Percentiles rank a stretch among this genome's conserved stretches.
Conservation (phyloP, 2,113 vertebrate species). For the Thinocorus orbignyianus region DNA sequence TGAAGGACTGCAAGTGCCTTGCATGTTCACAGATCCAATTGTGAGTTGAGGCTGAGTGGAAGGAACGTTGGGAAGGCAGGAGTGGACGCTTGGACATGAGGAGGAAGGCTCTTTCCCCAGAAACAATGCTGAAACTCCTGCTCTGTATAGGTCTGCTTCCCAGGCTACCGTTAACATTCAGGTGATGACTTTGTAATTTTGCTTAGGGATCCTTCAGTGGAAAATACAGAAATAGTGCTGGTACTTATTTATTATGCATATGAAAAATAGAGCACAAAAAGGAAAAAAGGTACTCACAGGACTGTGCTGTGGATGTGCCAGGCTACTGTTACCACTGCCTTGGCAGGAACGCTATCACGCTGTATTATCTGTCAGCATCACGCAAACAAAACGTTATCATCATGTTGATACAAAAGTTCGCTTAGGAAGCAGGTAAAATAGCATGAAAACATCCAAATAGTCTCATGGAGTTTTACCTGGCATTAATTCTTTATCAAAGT, state of each 20-base stretch:
- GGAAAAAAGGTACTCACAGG: conserved; percentile 13
- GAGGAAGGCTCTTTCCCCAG: not conserved
- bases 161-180: not conserved
- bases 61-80: not conserved
- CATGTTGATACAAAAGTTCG: not conserved
- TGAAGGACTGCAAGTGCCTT: not conserved
- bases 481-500: not conserved
- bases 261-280: not conserved
- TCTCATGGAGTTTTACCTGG: not conserved
- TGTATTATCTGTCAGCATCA: not conserved
- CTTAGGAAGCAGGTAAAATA: not conserved
- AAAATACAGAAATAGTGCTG: not conserved
- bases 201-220: not conserved
- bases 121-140: not conserved
- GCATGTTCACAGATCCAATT: not conserved
- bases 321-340: not conserved
- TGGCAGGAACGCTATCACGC: not conserved
- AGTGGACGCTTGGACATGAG: fast-evolving
- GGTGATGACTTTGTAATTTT: not conserved
- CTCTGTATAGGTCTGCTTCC: not conserved
- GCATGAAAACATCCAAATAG: not conserved
- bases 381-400: not conserved
- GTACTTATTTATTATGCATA: not conserved
- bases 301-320: conserved; percentile 32
- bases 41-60: not conserved